phyloP scores from a whole-genome alignment of 1,140 invertebrate species.

The Berghia stephanieae region DNA sequence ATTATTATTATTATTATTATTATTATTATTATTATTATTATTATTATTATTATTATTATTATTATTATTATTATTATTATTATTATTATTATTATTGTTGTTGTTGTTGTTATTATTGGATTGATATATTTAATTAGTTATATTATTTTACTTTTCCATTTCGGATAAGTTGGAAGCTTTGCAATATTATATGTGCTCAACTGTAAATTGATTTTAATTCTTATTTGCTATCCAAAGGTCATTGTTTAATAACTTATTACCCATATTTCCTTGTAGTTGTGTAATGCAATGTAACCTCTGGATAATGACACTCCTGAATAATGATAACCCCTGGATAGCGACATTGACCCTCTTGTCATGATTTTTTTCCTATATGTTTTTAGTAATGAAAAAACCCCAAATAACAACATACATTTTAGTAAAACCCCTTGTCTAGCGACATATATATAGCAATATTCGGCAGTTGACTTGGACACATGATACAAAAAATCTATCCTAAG shows the following conservation, averaged over 20 bases:
- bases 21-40: not conserved
- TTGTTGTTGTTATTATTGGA: not conserved
- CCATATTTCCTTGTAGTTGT: not conserved
- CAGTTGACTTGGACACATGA: too few species aligned
- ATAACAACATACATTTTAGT: too few species aligned
- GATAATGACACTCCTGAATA: too few species aligned
- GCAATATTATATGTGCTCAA: not conserved
- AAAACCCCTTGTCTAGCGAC: too few species aligned
- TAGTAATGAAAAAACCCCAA: too few species aligned
- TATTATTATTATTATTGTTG: not conserved
- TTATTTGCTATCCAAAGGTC: not conserved
- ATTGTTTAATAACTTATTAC: not conserved
- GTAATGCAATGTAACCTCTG: not conserved
- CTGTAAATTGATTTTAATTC: not conserved
- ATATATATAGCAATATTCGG: too few species aligned
- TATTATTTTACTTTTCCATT: not conserved
- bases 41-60: not conserved
- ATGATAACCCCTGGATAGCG: too few species aligned
- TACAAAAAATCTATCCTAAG: too few species aligned
- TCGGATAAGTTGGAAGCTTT: not conserved
- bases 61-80: not conserved
- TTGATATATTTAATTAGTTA: not conserved
- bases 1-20: not conserved
- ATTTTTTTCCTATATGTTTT: too few species aligned
- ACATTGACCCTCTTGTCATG: too few species aligned